phyloP scores from a whole-genome alignment of 2,797 vertebrate genomes.

The Danio tinwini region DNA sequence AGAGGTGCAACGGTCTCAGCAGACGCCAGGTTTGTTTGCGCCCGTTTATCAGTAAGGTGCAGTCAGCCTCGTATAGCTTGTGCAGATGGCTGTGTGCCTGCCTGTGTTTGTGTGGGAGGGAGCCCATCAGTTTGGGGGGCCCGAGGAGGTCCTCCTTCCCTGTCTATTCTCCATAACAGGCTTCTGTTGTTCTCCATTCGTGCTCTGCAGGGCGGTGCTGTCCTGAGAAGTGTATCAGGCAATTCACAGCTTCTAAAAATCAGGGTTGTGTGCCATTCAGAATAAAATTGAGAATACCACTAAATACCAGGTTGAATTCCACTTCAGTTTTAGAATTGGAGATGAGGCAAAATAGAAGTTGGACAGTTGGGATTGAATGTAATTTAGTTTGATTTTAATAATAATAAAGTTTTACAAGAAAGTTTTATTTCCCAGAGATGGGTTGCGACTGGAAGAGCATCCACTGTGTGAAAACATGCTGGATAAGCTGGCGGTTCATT shows the following conservation, averaged over 20 bases:
- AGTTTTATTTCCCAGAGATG: no score
- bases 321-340: neutral
- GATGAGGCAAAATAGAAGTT: neutral
- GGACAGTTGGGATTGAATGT: neutral
- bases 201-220: neutral
- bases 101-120: conserved; percentile 46
- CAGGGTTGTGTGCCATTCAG: neutral
- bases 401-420: no score
- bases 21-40: conserved; percentile 58
- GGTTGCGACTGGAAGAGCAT: no score
- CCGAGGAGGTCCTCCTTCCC: conserved; percentile 23
- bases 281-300: neutral
- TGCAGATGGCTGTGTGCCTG: conserved; percentile 40
- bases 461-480: no score
- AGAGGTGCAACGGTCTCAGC: conserved; percentile 45
- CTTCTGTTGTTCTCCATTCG: conserved; percentile 42
- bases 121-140: conserved; percentile 14
- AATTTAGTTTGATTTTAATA: neutral
- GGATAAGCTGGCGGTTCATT: no score
- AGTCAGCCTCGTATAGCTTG: conserved; percentile 51
- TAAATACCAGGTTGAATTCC: neutral
- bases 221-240: conserved; percentile 8
- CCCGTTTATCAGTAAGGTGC: conserved; percentile 62
- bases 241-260: neutral
- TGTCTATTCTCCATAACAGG: conserved; percentile 46